Percentiles rank a stretch among this genome's conserved stretches.
Conservation (phyloP, 2,113 vertebrate genomes). For the Sialia sialis region DNA sequence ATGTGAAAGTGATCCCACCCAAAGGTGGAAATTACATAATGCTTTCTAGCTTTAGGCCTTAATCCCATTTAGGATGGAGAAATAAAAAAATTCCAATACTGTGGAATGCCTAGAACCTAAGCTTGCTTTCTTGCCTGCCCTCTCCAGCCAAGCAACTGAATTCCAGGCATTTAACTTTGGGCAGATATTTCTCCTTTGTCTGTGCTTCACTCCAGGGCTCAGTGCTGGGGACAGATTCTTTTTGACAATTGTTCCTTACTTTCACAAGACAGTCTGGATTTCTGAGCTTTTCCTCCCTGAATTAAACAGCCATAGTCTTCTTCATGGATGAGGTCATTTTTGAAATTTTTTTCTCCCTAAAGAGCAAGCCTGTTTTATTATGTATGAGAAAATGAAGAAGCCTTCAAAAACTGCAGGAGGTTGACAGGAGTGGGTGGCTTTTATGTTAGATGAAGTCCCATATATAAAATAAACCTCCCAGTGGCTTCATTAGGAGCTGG, state of each 20-base stretch:
- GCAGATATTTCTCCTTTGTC: neutral
- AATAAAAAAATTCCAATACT: neutral
- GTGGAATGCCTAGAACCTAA: neutral
- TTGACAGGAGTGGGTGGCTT: neutral
- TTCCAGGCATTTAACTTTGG: neutral
- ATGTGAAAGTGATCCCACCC: neutral
- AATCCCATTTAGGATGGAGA: neutral
- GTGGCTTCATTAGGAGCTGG: neutral
- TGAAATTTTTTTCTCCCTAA: neutral
- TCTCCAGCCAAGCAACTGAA: neutral
- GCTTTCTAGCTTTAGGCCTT: neutral
- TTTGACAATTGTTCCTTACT: neutral
- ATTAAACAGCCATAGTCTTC: neutral
- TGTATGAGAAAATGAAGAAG: neutral
- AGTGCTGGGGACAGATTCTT: neutral
- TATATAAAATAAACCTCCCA: neutral
- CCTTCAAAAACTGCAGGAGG: neutral
- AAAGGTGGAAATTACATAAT: conserved; percentile 31
- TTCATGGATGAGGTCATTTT: neutral
- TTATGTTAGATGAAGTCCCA: neutral
- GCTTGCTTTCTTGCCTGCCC: neutral
- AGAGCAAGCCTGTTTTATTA: neutral
- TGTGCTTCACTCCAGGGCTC: neutral
- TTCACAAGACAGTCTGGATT: neutral
- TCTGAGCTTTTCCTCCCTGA: neutral